Base-by-base conservation (phyloP, 2,113 vertebrate genomes). In the Paradisaea rubra region DNA sequence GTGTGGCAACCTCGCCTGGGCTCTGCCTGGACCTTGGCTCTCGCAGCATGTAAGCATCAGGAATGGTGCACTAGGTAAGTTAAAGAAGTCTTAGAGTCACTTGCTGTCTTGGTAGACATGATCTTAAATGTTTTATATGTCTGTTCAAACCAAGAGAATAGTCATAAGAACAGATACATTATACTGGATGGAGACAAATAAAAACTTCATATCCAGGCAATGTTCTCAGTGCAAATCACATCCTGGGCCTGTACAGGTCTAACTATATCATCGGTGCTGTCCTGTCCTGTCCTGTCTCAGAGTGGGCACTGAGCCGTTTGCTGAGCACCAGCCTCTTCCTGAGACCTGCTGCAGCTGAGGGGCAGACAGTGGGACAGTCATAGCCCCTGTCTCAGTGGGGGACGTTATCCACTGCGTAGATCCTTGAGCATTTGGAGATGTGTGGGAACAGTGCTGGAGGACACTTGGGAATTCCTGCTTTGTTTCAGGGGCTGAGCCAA, bases 311-410 rank as follows among this genome's bases (percentile, higher is more conserved):
- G 33, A 39, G 15, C 8, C 10, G 3, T 20, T 39, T 80, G 53
- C 39, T 65, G 39, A 39, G 52, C 44, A 39, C 13, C 45, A 45
- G 59, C 24, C 37, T 50, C 42, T 37, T 25, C 20, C n/a, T 25
- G 41, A 35, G 47, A 42, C 28, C 21, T 41, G 41, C 57, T 7
- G 28, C 30, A n/a, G n/a, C 45, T 6, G 1, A 25, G 39, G 54
- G 35, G 12, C 7, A 35, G 47, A 41, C 2, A 4, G 33, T n/a
- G 45, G 45, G 45, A 39, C 42, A n/a, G n/a, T 13, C 19, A 20
- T 1, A 2, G 41, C 17, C 30, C 21, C 9, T 1, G 3, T 33
- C 47, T 41, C 30, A 18, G 54, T 1, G 3, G 25, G 39, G n/a
- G 7, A 41, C 45, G 18, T 27, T 47, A 54, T 41, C 63, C 23